Percentiles rank a stretch among this genome's conserved stretches.
phyloP scores from a whole-genome alignment of 2,888 invertebrate species.

The Acleris literana region DNA sequence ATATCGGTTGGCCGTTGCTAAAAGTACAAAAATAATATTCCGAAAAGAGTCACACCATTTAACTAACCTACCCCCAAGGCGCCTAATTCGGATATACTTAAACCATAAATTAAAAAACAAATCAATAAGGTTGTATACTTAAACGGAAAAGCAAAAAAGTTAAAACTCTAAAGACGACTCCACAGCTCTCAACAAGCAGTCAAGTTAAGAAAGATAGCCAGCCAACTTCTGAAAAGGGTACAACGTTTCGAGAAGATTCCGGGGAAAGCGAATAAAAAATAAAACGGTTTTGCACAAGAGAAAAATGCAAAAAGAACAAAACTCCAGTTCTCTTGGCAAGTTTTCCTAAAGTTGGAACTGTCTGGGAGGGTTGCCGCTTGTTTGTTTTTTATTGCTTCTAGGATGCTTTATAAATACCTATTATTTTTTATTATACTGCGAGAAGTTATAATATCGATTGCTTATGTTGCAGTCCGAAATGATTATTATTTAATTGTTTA shows the following conservation, averaged over 20 bases:
- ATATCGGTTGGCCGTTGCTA: too few relatives aligned
- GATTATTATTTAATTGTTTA: too few relatives aligned
- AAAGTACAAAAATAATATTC: too few relatives aligned
- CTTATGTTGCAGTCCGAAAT: too few relatives aligned
- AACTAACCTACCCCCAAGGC: too few relatives aligned
- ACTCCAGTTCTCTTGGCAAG: constrained; percentile 70
- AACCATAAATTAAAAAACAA: too few relatives aligned
- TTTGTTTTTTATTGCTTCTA: constrained; percentile 39
- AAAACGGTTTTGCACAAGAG: constrained; percentile 60
- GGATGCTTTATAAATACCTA: neutral
- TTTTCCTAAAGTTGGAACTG: constrained; percentile 69
- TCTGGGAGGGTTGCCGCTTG: constrained; percentile 59
- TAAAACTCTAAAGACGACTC: constrained; percentile 49
- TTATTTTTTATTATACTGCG: neutral
- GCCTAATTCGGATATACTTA: too few relatives aligned
- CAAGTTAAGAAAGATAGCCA: constrained; percentile 81
- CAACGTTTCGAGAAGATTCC: constrained; percentile 78
- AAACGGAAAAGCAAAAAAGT: constrained; percentile 3
- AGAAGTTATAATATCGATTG: too few relatives aligned
- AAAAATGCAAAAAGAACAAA: constrained; percentile 79
- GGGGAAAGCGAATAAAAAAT: constrained; percentile 58
- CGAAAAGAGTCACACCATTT: too few relatives aligned
- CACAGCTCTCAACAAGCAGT: constrained; percentile 58
- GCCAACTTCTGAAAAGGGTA: constrained; percentile 81
- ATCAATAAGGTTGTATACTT: too few relatives aligned